phyloP scores from a whole-genome alignment of 2,888 invertebrate species.

The Drosophila infuscata region DNA sequence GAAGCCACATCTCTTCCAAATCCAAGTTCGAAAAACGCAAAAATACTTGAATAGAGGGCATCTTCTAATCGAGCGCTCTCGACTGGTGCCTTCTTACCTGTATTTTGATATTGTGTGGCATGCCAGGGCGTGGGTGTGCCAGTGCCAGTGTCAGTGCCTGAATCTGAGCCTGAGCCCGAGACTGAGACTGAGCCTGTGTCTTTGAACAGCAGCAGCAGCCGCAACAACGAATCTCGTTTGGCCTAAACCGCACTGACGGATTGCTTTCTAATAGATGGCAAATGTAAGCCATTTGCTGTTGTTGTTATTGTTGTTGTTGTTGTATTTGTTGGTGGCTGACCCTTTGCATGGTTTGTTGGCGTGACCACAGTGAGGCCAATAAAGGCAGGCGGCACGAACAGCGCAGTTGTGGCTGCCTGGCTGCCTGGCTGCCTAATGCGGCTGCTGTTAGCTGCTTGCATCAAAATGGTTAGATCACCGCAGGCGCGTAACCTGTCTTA shows the following conservation, averaged over 20 bases:
- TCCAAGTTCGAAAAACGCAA: not conserved
- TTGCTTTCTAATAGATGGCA: constrained; percentile 76
- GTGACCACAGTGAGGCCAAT: constrained; percentile 67
- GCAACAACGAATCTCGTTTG: constrained; percentile 61
- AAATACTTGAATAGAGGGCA: not conserved
- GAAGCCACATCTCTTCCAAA: not conserved
- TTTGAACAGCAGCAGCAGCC: constrained; percentile 26
- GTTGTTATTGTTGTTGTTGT: constrained; percentile 7
- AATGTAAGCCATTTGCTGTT: constrained; percentile 48
- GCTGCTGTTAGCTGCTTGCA: constrained; percentile 41
- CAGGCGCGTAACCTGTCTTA: constrained; percentile 82
- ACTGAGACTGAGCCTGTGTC: not conserved
- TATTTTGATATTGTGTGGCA: constrained; percentile 15
- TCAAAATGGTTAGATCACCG: constrained; percentile 79
- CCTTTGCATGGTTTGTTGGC: constrained; percentile 61
- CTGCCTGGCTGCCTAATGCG: constrained; percentile 22
- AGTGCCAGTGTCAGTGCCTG: not conserved
- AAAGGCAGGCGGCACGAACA: constrained; percentile 40
- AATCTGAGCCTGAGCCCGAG: not conserved
- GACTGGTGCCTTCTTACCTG: not conserved
- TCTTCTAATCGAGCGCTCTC: not conserved
- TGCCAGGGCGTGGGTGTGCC: constrained; percentile 69
- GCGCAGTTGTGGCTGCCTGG: constrained; percentile 9
- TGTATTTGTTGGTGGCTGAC: constrained; percentile 57
- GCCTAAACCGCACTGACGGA: constrained; percentile 74